Conservation (phyloP, 2,797 vertebrate genomes). For the Brotula barbata region DNA sequence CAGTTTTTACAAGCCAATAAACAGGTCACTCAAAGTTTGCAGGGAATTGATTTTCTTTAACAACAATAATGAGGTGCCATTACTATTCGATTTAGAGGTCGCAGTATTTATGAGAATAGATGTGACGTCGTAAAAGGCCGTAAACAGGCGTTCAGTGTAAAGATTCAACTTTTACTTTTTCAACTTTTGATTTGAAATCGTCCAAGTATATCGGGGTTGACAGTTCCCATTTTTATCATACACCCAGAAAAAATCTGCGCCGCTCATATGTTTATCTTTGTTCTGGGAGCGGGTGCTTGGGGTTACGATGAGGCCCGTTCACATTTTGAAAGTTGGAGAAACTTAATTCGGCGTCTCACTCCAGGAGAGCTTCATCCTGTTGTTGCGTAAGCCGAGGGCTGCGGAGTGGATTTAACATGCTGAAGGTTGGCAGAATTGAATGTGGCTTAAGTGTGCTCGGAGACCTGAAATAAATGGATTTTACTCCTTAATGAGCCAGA, state of each 20-base stretch:
- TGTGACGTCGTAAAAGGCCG: too few species aligned
- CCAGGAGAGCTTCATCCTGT: constrained; percentile 14
- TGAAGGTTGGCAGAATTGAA: constrained; percentile 15
- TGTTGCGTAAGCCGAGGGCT: constrained; percentile 13
- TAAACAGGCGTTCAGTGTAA: too few species aligned
- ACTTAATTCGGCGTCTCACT: constrained; percentile 21
- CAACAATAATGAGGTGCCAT: too few species aligned
- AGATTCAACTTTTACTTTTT: not conserved
- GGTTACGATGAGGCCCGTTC: constrained; percentile 32
- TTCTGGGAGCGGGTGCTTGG: constrained; percentile 10
- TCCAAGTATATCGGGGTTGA: not conserved
- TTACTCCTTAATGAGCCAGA: not conserved
- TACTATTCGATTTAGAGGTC: too few species aligned
- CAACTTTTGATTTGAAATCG: constrained; percentile 17
- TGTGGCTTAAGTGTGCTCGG: not conserved
- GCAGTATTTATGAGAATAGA: too few species aligned
- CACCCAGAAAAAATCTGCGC: constrained; percentile 20
- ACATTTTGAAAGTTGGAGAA: constrained; percentile 4
- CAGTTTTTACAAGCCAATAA: too few species aligned
- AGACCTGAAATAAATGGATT: constrained; percentile 13
- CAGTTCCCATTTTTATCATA: constrained; percentile 39
- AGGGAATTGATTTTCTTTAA: too few species aligned
- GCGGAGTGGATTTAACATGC: constrained; percentile 23
- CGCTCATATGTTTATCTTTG: constrained; percentile 29
- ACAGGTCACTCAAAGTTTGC: too few species aligned